Base-by-base conservation (phyloP, 2,113 vertebrate genomes). In the Sinocyclocheilus maitianheensis region DNA sequence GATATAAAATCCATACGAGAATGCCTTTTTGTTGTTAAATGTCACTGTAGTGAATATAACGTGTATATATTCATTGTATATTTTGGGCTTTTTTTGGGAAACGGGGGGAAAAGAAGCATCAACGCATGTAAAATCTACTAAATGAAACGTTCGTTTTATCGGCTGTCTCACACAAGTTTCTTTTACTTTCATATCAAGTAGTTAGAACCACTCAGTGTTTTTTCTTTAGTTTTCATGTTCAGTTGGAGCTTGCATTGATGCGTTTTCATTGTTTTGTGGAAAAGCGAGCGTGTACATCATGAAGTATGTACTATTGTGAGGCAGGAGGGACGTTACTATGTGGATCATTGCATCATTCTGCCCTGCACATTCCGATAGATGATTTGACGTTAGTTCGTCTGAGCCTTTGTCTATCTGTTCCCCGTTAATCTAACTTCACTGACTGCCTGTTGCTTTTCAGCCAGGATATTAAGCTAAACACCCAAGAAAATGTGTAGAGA, bases 121-220 rank as follows among this genome's bases (percentile, higher is more conserved):
- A 89, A 93, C 93, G 94, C 95, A 95, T 95, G 94, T 95, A 95
- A 93, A 93, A 92, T 84, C 78, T 91, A 89, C 83, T 90, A 89
- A 94, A 93, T 88, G 18, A 90, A 89, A 89, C 65, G 77, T 83
- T 77, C 22, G 72, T 82, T 85, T 6, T 16, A 43, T 43, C 76
- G 12, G 69, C 58, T 84, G 77, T 77, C 76, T 34, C 51, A 40
- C 53, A 40, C 12, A n/a, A n/a, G 40, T 40, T 72, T 77, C 22
- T 55, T 87, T 86, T 67, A 90, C 85, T 51, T 88, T 86, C 77
- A 90, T 85, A 83, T 89, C 89, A 91, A 85, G 67, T 90, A 86
- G 87, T 93, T 93, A 72, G 58, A 88, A 86, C 77, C 89, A 81
- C 86, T 63, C 78, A 86, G 84, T 88, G 87, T 89, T 72, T 79